Percentiles rank a stretch among this genome's conserved stretches.
Evolutionary conservation across 2,797 vertebrate species (phyloP).

Genomic region (Peromyscus nudipes): DNA sequence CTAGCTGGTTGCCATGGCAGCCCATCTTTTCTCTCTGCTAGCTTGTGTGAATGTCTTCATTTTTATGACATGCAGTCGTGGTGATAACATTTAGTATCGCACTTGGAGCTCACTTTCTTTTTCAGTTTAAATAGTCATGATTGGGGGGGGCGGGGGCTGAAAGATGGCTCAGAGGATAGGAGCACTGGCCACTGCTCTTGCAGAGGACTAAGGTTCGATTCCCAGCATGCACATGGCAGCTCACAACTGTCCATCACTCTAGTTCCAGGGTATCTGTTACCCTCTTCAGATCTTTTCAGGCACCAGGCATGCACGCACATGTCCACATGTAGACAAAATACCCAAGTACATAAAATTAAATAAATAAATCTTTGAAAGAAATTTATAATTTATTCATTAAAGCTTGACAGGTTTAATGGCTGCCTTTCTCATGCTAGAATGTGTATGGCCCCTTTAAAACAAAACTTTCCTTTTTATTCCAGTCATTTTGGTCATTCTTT

Average conservation of each 20-base stretch:
- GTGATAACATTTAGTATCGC: background rate
- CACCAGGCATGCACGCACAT: background rate
- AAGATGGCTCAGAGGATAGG: background rate
- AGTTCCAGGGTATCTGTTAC: background rate
- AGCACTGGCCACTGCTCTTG: background rate
- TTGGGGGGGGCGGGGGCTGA: background rate
- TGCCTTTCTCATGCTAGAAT: conserved; percentile 22
- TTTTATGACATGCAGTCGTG: conserved; percentile 5
- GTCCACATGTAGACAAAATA: background rate
- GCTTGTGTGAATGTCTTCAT: background rate
- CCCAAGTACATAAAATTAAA: background rate
- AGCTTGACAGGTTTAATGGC: background rate
- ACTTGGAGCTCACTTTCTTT: conserved; percentile 49
- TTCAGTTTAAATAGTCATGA: background rate
- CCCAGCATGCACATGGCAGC: background rate
- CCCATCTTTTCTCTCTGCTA: background rate
- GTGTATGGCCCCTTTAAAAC: background rate
- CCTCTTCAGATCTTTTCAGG: background rate
- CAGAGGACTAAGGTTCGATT: background rate
- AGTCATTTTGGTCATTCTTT: background rate
- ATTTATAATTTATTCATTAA: background rate
- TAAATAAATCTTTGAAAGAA: background rate
- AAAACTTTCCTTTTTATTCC: background rate
- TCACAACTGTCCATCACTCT: background rate
- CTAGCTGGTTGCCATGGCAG: background rate